Base-by-base conservation (phyloP, 2,888 invertebrate genomes). In the Sialis lutaria region DNA sequence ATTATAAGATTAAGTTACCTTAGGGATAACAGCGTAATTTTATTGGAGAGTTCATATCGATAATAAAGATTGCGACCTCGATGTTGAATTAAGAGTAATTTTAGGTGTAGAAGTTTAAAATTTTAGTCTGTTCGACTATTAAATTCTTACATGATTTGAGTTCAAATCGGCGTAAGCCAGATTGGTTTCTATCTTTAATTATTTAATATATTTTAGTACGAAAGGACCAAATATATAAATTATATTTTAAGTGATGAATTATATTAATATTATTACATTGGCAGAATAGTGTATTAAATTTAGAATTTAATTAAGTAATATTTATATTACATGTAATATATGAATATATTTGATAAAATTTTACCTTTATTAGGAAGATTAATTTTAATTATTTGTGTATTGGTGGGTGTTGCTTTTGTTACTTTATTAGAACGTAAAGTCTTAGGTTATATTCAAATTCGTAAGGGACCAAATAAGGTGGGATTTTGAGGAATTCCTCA, bases 91-190 rank as follows among this genome's bases (percentile, higher is more conserved):
- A 82, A 78, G 72, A 62, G 72, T 68, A 70, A 73, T 67, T 68
- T 71, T 72, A 68, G 71, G 73, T 72, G 79, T 60, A 82, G 75
- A 65, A 67, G 71, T 72, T 77, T 69, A 71, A 69, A 67, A 66
- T 68, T 77, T 79, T 73, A 72, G 77, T 78, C 79, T 82, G 81
- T 82, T 82, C 81, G 79, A 81, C 79, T 73, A 74, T 81, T 80
- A 74, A 79, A 77, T 73, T 74, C 74, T 80, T 82, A 82, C 82
- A 81, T 82, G 82, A 84, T 82, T 79, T 83, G 82, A 84, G 82
- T 83, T 84, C 77, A 84, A 73, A 82, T 79, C 82, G 82, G 79
- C 69, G 78, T 79, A 59, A 84, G 77, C 80, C 82, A 82, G 82
- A 80, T 83, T 76, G 79, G 82, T 78, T 83, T 83, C 77, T 83